Base-by-base conservation (phyloP, 2,797 vertebrate species). In the Gambelia wislizenii region DNA sequence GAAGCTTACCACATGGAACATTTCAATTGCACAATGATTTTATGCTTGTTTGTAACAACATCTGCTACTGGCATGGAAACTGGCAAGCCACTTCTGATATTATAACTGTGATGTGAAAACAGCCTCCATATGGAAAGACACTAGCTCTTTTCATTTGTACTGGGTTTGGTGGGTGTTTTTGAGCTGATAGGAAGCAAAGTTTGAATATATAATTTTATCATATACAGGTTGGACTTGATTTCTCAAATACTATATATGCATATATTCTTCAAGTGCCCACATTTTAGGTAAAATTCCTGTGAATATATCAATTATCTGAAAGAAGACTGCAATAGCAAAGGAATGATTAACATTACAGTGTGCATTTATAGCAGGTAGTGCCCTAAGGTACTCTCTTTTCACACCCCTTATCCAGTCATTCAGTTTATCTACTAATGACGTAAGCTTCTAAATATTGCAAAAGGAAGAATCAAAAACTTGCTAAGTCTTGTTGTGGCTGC, bases 381-480 rank as follows among this genome's bases (percentile, higher is more conserved):
- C 36, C 67, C 64, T 22, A 20, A 64, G 79, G 70, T n/a, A 77
- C 0, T 77, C 10, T 72, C 90, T 81, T 86, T 44, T 86, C 30
- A 25, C 47, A 12, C 47, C 6, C 75, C 82, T 77, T 72, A 69
- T 39, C 74, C 2, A 1, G 87, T 84, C 49, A 87, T 84, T 25
- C 44, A 33, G 39, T 95, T 91, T n/a, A 0, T 76, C 59, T 86
- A 39, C 27, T 74, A 70, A 61, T 6, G 86, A 80, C 0, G 13
- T 70, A 72, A 86, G n/a, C 39, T n/a, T 84, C 81, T 88, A 87
- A 77, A 56, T 93, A 86, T 81, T 88, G 67, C 6, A 83, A 64
- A 84, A 92, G 64, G 4, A 86, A 64, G 78, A 91, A 89, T 61
- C 70, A 82, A 47, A 75, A 87, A 94, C 91, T 94, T 72, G 90